Conservation (phyloP, 2,113 vertebrate species). For the Chloroceryle aenea region DNA sequence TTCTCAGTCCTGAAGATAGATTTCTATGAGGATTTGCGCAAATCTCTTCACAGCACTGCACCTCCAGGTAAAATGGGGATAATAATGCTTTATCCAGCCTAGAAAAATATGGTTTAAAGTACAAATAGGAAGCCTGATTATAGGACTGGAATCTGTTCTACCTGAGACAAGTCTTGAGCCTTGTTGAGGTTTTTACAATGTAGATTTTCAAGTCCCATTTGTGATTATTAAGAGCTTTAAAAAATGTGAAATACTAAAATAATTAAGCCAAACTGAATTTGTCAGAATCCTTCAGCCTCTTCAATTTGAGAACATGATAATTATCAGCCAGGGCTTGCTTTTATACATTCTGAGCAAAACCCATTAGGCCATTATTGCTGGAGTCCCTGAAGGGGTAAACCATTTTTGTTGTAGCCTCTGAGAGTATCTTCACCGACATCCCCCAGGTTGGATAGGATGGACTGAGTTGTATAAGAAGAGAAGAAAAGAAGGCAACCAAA, state of each 20-base stretch:
- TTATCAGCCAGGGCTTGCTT: not conserved
- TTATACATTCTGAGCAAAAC: not conserved
- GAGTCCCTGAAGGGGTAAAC: not conserved
- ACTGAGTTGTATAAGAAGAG: not conserved
- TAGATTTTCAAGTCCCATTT: not conserved
- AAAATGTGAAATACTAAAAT: not conserved
- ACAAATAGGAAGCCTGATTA: not conserved
- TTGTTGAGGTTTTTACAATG: not conserved
- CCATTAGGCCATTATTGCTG: not conserved
- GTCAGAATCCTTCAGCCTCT: not conserved
- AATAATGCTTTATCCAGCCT: not conserved
- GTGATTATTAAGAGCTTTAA: not conserved
- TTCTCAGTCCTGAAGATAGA: not conserved
- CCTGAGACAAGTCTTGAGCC: not conserved
- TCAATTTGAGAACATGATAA: not conserved
- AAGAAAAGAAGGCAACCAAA: not conserved
- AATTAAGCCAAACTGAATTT: not conserved
- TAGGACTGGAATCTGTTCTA: not conserved
- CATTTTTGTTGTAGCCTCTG: not conserved
- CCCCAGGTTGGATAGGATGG: not conserved
- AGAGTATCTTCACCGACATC: not conserved
- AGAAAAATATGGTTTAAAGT: not conserved
- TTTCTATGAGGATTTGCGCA: not conserved
- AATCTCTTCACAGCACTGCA: not conserved
- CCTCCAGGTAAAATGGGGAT: not conserved